phyloP scores from a whole-genome alignment of 2,797 vertebrate species.

The Botia almorhae region DNA sequence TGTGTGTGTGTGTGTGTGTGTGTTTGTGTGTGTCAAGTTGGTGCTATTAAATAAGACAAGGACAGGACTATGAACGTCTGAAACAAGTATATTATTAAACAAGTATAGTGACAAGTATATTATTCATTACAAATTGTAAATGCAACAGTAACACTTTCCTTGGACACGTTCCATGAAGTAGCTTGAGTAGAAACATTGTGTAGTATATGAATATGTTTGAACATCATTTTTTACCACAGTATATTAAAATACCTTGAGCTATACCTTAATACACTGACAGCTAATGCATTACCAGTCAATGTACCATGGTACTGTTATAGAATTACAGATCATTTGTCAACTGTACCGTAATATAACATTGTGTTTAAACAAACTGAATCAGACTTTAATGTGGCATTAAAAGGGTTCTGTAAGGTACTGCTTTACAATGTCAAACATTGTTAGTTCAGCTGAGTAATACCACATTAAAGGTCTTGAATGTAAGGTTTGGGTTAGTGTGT shows the following conservation, averaged over 20 bases:
- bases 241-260: no score
- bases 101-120: no score
- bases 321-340: not conserved
- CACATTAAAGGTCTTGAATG: not conserved
- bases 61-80: not conserved
- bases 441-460: slow-evolving; percentile 9
- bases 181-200: no score
- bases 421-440: not conserved
- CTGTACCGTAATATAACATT: not conserved
- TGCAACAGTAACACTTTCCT: no score
- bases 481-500: slow-evolving; percentile 15
- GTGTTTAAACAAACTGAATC: not conserved
- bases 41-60: not conserved
- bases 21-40: not conserved
- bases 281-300: not conserved
- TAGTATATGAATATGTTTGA: no score
- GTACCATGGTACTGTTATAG: not conserved
- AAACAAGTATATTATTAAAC: no score
- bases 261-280: no score
- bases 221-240: no score
- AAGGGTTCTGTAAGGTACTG: not conserved
- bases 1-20: slow-evolving; percentile 17
- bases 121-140: no score
- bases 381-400: not conserved
- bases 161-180: no score